Conservation (phyloP, 2,797 vertebrate species). For the Bryconaethiops microstoma region DNA sequence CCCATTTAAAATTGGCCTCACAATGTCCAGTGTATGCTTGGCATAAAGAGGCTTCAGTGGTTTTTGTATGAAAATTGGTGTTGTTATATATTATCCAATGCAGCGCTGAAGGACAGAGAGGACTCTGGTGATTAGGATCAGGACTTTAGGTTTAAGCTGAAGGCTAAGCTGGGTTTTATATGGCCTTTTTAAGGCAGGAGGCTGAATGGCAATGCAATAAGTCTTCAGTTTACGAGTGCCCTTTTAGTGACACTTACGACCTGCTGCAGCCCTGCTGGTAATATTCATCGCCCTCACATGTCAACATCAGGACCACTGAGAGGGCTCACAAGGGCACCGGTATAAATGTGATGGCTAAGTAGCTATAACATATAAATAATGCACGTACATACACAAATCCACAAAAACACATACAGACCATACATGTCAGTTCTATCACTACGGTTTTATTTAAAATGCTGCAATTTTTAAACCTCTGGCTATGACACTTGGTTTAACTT, state of each 20-base stretch:
- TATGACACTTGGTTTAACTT: too few species aligned
- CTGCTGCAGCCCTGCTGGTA: constrained; percentile 30
- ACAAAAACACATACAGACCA: not conserved
- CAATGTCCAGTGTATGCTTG: not conserved
- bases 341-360: not conserved
- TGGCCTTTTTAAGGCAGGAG: not conserved
- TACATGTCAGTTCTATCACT: too few species aligned
- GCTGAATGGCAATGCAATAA: constrained; percentile 25
- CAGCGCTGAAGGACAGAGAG: not conserved
- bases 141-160: not conserved
- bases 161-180: constrained; percentile 15
- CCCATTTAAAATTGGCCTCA: not conserved
- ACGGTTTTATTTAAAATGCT: too few species aligned
- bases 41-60: not conserved
- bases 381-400: not conserved
- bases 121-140: not conserved
- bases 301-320: constrained; percentile 9
- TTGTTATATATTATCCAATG: not conserved
- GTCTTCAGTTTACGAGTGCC: constrained; percentile 36
- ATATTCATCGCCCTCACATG: constrained; percentile 40
- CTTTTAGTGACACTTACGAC: constrained; percentile 49
- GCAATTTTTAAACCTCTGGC: too few species aligned
- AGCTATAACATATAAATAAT: not conserved
- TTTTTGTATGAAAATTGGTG: not conserved
- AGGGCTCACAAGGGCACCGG: constrained; percentile 45